Percentiles rank a stretch among this genome's conserved stretches.
Evolutionary conservation across 2,888 invertebrate genomes (phyloP).

Genomic region (Agriotes lineatus): DNA sequence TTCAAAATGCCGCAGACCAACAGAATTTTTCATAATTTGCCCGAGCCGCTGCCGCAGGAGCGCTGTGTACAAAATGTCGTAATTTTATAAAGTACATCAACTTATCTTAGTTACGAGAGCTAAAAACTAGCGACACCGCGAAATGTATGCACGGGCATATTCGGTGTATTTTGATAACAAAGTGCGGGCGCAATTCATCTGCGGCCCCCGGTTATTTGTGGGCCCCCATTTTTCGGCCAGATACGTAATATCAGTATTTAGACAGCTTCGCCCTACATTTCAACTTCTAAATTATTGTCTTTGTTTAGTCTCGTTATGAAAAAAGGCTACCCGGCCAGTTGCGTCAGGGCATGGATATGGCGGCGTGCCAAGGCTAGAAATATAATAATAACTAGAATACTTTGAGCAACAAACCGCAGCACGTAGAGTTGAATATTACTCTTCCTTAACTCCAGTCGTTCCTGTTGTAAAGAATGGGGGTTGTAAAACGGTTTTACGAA

Average conservation of each 20-base stretch:
- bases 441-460: neutral
- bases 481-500: neutral
- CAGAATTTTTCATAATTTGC: conserved; percentile 23
- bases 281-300: conserved; percentile 23
- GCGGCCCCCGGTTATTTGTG: conserved; percentile 7
- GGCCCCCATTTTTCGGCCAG: conserved; percentile 12
- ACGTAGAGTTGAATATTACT: neutral
- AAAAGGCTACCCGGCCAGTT: conserved; percentile 4
- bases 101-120: conserved; percentile 28
- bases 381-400: conserved; percentile 11
- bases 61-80: conserved; percentile 21
- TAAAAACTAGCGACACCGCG: conserved; percentile 16
- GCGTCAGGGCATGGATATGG: conserved; percentile 23
- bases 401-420: conserved; percentile 6
- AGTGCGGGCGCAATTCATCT: conserved; percentile 17
- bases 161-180: conserved; percentile 29
- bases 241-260: conserved; percentile 24
- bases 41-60: neutral
- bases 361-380: conserved; percentile 5
- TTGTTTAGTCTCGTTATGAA: conserved; percentile 16
- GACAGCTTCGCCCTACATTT: conserved; percentile 22
- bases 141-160: conserved; percentile 21
- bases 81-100: conserved; percentile 30
- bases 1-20: conserved; percentile 4
- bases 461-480: neutral